Evolutionary conservation across 1,140 invertebrate genomes (phyloP), one percentile per base, ranked within the genome.

Genomic region (Drosophila arawakana): DNA sequence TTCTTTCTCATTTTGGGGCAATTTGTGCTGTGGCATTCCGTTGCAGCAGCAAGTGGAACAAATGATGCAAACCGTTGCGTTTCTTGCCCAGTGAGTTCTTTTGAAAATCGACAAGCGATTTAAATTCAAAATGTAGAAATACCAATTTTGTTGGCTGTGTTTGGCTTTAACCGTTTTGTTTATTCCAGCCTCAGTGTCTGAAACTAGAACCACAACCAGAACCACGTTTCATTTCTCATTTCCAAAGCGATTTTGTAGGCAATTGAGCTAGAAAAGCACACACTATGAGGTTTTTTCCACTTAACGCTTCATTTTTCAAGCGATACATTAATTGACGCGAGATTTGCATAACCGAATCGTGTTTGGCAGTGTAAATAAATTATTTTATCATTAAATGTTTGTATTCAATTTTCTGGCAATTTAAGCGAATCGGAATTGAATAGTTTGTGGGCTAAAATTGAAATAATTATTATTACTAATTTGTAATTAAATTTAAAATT

Each of bases 1-100:
- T 60, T 60, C 15, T 15, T 21, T 21, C 18, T 21, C 2, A 21
- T 21, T 21, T 21, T 21, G 18, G 47, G 65, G 57, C 47, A 54
- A 60, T 68, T 54, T 54, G 25, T 30, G 49, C 44, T 62, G 15
- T 34, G 6, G 39, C 47, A 70, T 70, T 44, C 43, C 63, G 34
- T 47, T 57, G 30, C 34, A 35, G 46, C 52, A 44, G 52, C 61
- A 50, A 43, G 21, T 46, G 62, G 47, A 60, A 47, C 41, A 30
- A 58, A 67, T 67, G 54, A 57, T 57, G 52, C 65, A 67, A 49
- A 30, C 34, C 25, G 18, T 39, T 67, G 37, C 55, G 37, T 15
- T 60, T 46, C 58, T 54, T 70, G 67, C 67, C 41, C 50, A 30
- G 21, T 9, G 34, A 59, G 41, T 59, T 11, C 4, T 13, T 35